These are phyloP conservation scores for Pseudochaenichthys georgianus DNA, from an alignment of 2,797 vertebrate genomes.

Conservation along the genomic window DNA sequence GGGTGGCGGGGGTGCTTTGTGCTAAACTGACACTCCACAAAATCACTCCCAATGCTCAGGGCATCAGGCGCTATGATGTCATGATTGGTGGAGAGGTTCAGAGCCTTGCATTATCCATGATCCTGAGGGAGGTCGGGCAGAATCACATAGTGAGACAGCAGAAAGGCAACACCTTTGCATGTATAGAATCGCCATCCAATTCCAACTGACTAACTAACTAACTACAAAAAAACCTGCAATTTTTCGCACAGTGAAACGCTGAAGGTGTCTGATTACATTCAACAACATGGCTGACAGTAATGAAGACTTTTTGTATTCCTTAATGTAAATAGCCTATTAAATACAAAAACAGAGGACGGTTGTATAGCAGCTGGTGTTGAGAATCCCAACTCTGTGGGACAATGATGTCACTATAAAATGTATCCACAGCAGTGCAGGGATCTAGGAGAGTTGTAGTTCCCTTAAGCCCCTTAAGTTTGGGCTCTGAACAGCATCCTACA, in stretches of 20 bases:
- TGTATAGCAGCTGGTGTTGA: conserved; percentile 77
- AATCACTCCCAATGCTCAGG: conserved; percentile 86
- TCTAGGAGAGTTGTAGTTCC: conserved; percentile 72
- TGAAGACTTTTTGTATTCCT: conserved; percentile 75
- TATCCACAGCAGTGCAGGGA: conserved; percentile 83
- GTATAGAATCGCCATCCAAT: conserved; percentile 53
- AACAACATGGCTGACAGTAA: conserved; percentile 64
- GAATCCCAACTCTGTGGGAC: conserved; percentile 81
- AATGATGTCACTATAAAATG: conserved; percentile 86
- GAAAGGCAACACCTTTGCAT: conserved; percentile 65
- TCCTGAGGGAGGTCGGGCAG: conserved; percentile 57
- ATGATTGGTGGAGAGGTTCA: conserved; percentile 85
- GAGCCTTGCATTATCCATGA: conserved; percentile 78
- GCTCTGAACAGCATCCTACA: conserved; percentile 70
- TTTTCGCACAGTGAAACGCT: conserved; percentile 48
- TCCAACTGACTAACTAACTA: conserved; percentile 49
- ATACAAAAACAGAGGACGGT: conserved; percentile 71
- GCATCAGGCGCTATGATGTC: conserved; percentile 88
- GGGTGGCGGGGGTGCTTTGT: conserved; percentile 65
- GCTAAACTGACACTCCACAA: conserved; percentile 84
- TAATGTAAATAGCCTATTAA: conserved; percentile 82
- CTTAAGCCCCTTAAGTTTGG: conserved; percentile 73
- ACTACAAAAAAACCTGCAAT: conserved; percentile 42
- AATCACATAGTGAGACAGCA: conserved; percentile 53
- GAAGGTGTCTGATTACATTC: conserved; percentile 51